Percentiles rank a stretch among this genome's conserved stretches.
Conservation (phyloP, 1,140 invertebrate species). For the Bilobella aurantiaca region DNA sequence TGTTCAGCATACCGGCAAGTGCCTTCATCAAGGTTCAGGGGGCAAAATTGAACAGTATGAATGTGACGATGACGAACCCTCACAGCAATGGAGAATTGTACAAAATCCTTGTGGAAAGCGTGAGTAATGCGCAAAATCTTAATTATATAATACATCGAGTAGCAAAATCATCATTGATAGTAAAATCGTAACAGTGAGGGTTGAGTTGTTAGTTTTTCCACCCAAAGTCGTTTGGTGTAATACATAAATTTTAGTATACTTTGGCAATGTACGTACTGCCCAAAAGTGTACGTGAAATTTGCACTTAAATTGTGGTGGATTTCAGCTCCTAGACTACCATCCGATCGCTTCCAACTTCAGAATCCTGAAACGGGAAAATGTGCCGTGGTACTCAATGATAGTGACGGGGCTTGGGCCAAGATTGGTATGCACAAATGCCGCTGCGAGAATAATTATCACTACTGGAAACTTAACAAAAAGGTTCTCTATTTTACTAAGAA, state of each 20-base stretch:
- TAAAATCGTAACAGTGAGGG: too few species aligned
- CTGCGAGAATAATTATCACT: background rate
- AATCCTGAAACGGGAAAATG: background rate
- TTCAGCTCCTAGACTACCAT: background rate
- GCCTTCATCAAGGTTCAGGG: slow-evolving; percentile 7
- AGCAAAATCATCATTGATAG: too few species aligned
- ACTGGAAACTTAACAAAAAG: background rate
- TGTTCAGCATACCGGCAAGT: slow-evolving; percentile 7
- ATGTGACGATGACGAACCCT: slow-evolving; percentile 1
- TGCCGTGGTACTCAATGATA: background rate
- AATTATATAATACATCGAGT: background rate
- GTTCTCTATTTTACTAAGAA: background rate
- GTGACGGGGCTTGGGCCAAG: background rate
- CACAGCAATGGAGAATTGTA: slow-evolving; percentile 3
- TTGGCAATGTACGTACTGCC: too few species aligned
- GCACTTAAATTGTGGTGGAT: too few species aligned
- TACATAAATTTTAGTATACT: too few species aligned
- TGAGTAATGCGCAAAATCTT: background rate
- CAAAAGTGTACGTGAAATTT: too few species aligned
- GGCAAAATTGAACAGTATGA: slow-evolving; percentile 3
- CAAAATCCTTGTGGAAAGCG: slow-evolving; percentile 11
- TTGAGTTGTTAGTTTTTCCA: too few species aligned
- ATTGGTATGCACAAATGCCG: background rate
- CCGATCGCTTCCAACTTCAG: background rate
- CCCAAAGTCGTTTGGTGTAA: too few species aligned